Conservation (phyloP, 2,888 invertebrate species). For the Drosophila algonquin region DNA sequence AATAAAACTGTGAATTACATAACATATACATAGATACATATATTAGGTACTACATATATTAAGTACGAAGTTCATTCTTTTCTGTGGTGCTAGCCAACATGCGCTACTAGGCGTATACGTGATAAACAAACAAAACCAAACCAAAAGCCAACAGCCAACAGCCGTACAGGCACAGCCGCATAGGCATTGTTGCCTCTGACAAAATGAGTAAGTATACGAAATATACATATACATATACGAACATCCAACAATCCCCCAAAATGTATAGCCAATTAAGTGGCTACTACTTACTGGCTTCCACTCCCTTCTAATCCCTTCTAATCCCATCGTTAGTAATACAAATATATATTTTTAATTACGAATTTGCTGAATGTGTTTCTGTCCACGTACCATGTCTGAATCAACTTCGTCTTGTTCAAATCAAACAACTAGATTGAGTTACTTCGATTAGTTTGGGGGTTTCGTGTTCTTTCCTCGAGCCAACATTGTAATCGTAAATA, state of each 20-base stretch:
- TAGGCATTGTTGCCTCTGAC: constrained; percentile 25
- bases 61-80: constrained; percentile 26
- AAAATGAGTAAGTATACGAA: constrained; percentile 64
- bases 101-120: constrained; percentile 68
- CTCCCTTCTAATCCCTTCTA: too few relatives aligned
- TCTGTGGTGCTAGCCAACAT: constrained; percentile 43
- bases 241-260: background rate
- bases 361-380: background rate
- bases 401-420: background rate
- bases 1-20: constrained; percentile 43
- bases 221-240: background rate
- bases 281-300: too few relatives aligned
- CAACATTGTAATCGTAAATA: background rate
- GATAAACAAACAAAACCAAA: constrained; percentile 41
- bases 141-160: constrained; percentile 19
- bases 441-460: background rate
- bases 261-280: background rate
- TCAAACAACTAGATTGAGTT: background rate
- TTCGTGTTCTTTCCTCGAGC: background rate
- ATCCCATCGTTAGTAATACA: background rate
- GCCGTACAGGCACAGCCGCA: constrained; percentile 28
- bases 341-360: background rate
- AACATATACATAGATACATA: constrained; percentile 1
- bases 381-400: background rate
- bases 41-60: constrained; percentile 8